Evolutionary conservation across 2,797 vertebrate genomes (phyloP), one percentile per base, ranked within the genome.

Genomic region (Helicolenus hilgendorfi): DNA sequence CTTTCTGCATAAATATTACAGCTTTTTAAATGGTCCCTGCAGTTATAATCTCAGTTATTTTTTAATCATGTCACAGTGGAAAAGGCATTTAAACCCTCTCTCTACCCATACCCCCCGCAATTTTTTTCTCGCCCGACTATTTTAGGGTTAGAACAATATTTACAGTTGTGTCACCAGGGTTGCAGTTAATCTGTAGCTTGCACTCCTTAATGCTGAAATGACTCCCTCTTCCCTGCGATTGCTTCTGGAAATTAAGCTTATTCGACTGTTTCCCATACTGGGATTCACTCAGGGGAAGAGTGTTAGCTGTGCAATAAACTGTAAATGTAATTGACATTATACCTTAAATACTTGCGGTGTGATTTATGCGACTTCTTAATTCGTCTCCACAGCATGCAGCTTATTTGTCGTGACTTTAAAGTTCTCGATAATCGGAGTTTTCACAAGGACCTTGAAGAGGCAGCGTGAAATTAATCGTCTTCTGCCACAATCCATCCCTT

Each of bases 381-480:
- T 35, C 45, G 56, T 24, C 29, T 68, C 58, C 6, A 55, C 13
- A 36, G 24, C 35, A 7, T 41, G 35, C 36, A 20, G 13, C 24
- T 60, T 31, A 67, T 62, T 73, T 70, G 33, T 76, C 8, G 0
- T 31, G 38, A 83, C 83, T 71, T 83, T 59, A 65, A 45, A 62
- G 72, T 79, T 70, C 64, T 36, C 35, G 56, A 83, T 69, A 22
- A 59, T 11, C 35, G 13, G 35, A 55, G 41, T 77, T 78, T 93
- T 76, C n/a, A 11, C 24, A 27, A 73, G 83, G 49, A 85, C 68
- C 79, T 89, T 86, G 88, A 86, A 27, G 72, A 79, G 79, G 41
- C 41, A 26, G 59, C n/a, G 15, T 82, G 69, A 80, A 94, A 94
- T 92, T 41, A 83, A 89, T 92, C 81, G 85, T 84, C 74, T 71